A percentile compares a stretch with the other conserved stretches of the same genome.
These are phyloP conservation scores for Abramis brama DNA, from an alignment of 2,113 vertebrate genomes.

Conservation along the genomic window DNA sequence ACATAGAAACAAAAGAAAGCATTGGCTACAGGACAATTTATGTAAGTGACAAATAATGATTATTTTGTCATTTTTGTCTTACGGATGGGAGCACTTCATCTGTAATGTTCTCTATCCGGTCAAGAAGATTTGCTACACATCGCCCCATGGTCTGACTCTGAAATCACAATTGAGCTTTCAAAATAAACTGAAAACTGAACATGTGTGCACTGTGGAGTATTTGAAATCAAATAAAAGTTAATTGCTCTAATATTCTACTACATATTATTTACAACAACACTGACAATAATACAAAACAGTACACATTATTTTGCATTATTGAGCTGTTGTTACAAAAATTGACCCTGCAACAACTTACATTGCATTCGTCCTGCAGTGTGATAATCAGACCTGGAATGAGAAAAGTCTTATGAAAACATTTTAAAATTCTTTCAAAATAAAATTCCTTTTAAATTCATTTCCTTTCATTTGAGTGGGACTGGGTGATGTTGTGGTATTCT, in stretches of 20 bases:
- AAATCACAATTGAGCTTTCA: background rate
- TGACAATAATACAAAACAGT: background rate
- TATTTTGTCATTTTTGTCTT: background rate
- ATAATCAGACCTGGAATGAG: too few species aligned
- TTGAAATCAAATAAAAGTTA: background rate
- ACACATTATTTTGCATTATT: background rate
- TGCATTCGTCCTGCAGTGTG: too few species aligned
- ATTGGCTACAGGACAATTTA: background rate
- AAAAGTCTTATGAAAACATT: too few species aligned
- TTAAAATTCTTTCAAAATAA: too few species aligned
- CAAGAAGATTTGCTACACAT: background rate
- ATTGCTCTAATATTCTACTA: too few species aligned
- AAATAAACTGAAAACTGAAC: background rate
- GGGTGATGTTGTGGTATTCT: background rate
- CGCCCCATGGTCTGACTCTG: background rate
- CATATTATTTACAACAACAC: background rate
- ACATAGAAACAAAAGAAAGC: background rate
- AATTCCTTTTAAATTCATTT: too few species aligned
- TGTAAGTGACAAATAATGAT: too few species aligned
- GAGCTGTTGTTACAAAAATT: too few species aligned
- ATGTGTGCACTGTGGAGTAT: background rate
- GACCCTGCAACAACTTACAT: too few species aligned
- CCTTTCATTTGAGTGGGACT: too few species aligned
- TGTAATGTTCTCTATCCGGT: background rate
- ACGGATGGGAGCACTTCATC: background rate